Percentiles rank a stretch among this genome's conserved stretches.
phyloP scores from a whole-genome alignment of 2,113 vertebrate genomes.

The Rhipidura dahli region DNA sequence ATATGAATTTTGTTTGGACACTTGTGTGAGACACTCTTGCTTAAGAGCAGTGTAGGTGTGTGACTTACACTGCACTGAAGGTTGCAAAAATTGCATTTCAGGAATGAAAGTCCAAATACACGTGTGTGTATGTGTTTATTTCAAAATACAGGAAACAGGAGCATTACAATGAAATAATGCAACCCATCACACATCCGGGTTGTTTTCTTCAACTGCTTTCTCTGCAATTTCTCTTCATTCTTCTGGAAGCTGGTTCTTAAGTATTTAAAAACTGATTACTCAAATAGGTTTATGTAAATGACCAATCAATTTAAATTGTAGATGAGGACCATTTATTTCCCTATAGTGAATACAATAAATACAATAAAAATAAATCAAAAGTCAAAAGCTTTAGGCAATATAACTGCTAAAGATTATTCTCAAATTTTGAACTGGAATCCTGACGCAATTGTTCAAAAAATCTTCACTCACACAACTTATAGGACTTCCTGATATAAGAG shows the following conservation, averaged over 20 bases:
- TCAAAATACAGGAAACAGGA: not conserved
- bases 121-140: not conserved
- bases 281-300: not conserved
- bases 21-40: fast-evolving
- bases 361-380: not conserved
- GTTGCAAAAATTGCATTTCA: not conserved
- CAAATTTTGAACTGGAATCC: not conserved
- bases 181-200: not conserved
- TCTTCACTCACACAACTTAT: not conserved
- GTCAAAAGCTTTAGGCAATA: not conserved
- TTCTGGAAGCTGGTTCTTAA: not conserved
- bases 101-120: not conserved
- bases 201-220: not conserved
- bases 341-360: not conserved
- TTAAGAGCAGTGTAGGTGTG: not conserved
- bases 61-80: not conserved
- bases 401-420: not conserved
- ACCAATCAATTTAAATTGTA: not conserved
- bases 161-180: not conserved
- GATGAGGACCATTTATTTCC: not conserved
- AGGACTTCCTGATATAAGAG: not conserved
- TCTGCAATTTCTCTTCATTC: not conserved
- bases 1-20: not conserved
- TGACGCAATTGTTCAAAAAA: not conserved
- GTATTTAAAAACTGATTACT: not conserved